These are phyloP conservation scores for Phalera bucephala DNA, from an alignment of 2,888 invertebrate genomes.

Conservation along the genomic window DNA sequence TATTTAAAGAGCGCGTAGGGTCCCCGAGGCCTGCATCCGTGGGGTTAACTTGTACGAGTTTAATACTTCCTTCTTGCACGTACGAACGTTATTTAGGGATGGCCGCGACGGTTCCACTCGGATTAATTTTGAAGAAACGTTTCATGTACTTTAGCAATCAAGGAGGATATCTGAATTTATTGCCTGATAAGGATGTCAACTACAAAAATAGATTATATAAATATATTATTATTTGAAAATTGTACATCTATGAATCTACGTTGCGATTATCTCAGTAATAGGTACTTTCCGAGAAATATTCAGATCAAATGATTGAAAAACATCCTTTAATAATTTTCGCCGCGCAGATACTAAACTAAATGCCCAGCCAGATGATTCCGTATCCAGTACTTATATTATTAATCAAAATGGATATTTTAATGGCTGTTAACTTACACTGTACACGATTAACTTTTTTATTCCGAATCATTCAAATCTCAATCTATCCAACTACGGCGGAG, in stretches of 20 bases:
- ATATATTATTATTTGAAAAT: too few species aligned
- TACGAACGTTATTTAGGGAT: constrained; percentile 44
- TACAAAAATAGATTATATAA: too few species aligned
- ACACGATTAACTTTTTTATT: background rate
- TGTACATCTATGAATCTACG: too few species aligned
- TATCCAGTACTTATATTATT: too few species aligned
- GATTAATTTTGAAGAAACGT: constrained; percentile 27
- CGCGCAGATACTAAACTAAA: too few species aligned
- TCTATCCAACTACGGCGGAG: background rate
- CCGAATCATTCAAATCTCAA: background rate
- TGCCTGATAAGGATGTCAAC: background rate
- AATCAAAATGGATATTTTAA: constrained; percentile 1
- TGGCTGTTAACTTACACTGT: too few species aligned
- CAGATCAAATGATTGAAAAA: too few species aligned
- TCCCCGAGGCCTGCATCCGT: constrained; percentile 43
- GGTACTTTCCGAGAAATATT: too few species aligned
- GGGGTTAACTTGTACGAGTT: constrained; percentile 75
- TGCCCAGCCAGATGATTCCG: too few species aligned
- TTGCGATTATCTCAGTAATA: too few species aligned
- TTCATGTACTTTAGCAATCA: constrained; percentile 21
- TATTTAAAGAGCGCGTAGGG: constrained; percentile 64
- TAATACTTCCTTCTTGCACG: constrained; percentile 75
- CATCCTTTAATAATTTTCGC: too few species aligned
- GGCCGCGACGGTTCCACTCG: constrained; percentile 19
- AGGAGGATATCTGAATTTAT: constrained; percentile 1